phyloP scores from a whole-genome alignment of 2,113 vertebrate species.

The Meleagris gallopavo region DNA sequence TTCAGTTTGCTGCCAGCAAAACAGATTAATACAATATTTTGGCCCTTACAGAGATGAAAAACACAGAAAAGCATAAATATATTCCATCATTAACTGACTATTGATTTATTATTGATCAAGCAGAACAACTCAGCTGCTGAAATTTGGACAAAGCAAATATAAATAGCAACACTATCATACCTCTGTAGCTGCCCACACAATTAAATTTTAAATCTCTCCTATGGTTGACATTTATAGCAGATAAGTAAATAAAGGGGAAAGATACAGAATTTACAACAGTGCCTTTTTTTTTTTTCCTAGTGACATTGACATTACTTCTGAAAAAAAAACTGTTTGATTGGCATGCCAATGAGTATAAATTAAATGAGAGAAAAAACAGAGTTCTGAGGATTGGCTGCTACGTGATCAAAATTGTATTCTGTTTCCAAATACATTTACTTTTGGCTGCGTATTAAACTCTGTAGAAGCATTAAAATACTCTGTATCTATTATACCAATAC shows the following conservation, averaged over 20 bases:
- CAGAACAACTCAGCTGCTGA: neutral
- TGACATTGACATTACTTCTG: neutral
- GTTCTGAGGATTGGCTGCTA: neutral
- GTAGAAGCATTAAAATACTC: neutral
- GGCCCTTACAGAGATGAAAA: conserved; percentile 12
- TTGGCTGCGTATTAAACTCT: neutral
- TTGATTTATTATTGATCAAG: conserved; percentile 40
- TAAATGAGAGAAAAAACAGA: neutral
- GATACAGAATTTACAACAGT: conserved; percentile 9
- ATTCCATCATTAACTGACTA: conserved; percentile 33
- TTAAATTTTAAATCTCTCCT: conserved; percentile 17
- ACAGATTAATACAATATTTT: conserved; percentile 50
- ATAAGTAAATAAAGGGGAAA: conserved; percentile 26
- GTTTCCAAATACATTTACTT: neutral
- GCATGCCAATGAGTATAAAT: neutral
- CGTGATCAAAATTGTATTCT: neutral
- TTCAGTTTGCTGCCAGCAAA: conserved; percentile 45
- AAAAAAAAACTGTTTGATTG: conserved; percentile 7
- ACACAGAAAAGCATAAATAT: conserved; percentile 30
- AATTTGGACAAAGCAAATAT: conserved; percentile 27
- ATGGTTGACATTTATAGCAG: neutral
- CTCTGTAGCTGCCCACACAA: conserved; percentile 7
- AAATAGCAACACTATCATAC: neutral
- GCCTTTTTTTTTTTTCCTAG: conserved; percentile 19
- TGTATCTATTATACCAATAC: neutral